Percentiles rank a stretch among this genome's conserved stretches.
phyloP scores from a whole-genome alignment of 2,888 invertebrate genomes.

The Lysandra coridon region DNA sequence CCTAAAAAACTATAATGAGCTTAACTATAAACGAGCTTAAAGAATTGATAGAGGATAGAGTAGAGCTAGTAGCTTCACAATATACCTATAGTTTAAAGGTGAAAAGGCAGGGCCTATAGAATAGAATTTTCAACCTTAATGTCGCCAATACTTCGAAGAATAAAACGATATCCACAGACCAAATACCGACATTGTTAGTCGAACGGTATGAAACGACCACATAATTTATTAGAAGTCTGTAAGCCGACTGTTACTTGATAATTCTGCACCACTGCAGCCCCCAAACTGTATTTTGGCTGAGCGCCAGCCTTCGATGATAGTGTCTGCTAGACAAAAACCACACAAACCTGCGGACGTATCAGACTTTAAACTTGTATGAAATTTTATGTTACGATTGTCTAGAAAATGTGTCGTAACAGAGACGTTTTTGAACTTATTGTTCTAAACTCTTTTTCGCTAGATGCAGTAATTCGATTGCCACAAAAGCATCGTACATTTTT shows the following conservation, averaged over 20 bases:
- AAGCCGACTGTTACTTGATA: constrained; percentile 34
- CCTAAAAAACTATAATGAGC: too few relatives aligned
- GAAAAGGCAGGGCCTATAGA: neutral
- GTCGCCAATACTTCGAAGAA: neutral
- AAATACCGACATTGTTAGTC: constrained; percentile 3
- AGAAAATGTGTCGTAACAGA: neutral
- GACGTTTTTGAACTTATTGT: neutral
- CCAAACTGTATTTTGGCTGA: constrained; percentile 56
- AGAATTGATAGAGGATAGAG: too few relatives aligned
- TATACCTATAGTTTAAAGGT: neutral
- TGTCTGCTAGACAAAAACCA: constrained; percentile 61
- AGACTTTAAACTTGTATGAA: constrained; percentile 3
- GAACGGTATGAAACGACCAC: constrained; percentile 1
- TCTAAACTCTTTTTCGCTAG: neutral
- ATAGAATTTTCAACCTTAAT: neutral
- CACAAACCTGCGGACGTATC: constrained; percentile 38
- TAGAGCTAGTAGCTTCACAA: neutral
- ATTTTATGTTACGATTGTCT: neutral
- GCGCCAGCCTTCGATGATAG: constrained; percentile 64
- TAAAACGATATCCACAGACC: neutral
- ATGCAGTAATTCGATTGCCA: too few relatives aligned
- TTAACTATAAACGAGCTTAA: too few relatives aligned
- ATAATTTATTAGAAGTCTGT: constrained; percentile 34
- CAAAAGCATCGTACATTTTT: too few relatives aligned
- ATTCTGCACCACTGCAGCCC: constrained; percentile 44